Conservation (phyloP, 2,797 vertebrate genomes). For the Graptemys geographica region DNA sequence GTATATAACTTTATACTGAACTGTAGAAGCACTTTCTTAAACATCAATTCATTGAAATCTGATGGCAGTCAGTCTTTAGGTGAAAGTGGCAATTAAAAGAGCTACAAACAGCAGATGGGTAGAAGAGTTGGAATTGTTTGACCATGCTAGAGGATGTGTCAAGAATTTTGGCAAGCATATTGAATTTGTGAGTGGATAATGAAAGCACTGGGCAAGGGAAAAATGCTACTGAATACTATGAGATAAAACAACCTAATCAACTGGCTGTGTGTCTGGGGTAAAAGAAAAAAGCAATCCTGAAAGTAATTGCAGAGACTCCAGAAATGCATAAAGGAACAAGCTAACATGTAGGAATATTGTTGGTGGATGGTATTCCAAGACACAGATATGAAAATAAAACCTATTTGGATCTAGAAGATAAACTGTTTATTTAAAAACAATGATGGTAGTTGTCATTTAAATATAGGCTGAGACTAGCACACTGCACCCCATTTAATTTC, state of each 20-base stretch:
- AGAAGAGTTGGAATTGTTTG: constrained; percentile 50
- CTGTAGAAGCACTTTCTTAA: not conserved
- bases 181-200: constrained; percentile 23
- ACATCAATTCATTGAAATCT: constrained; percentile 23
- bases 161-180: constrained; percentile 42
- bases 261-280: not conserved
- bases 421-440: not conserved
- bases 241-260: constrained; percentile 31
- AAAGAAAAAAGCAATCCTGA: not conserved
- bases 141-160: not conserved
- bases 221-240: constrained; percentile 4
- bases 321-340: not conserved
- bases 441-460: not conserved
- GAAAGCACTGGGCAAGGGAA: constrained; percentile 15
- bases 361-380: not conserved
- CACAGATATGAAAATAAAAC: not conserved
- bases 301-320: not conserved
- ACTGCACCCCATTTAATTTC: not conserved
- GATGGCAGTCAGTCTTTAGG: constrained; percentile 41
- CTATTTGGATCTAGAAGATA: not conserved
- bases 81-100: constrained; percentile 48
- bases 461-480: not conserved
- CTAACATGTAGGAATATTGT: not conserved
- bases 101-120: constrained; percentile 34
- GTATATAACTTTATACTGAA: not conserved